Evolutionary conservation across 2,888 invertebrate genomes (phyloP), one percentile per base, ranked within the genome.

Genomic region (Clanis bilineata): DNA sequence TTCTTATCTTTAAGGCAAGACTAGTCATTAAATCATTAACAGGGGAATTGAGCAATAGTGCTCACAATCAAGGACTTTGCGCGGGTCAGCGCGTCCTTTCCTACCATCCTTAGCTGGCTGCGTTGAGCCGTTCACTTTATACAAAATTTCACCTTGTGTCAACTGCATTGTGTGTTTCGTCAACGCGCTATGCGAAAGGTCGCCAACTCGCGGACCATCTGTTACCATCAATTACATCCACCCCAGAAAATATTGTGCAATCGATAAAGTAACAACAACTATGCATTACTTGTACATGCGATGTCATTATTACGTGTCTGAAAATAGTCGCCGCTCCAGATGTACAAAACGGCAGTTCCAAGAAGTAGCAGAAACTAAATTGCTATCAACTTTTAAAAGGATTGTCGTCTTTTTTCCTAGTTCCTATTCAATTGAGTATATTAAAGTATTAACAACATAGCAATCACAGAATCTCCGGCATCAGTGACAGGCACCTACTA

Each of bases 141-240:
- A 74, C 79, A 73, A 80, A 85, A 87, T 85, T 86, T 88, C 83
- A 87, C 88, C 88, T 88, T 88, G 88, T 79, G 77, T 79, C 81
- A 80, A 80, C 79, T 76, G 76, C 76, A 78, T 76, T 80, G 80
- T 79, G 74, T 80, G 75, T 80, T 80, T 78, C 80, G 75, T 79
- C 80, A 78, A 75, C 76, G 76, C 74, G 74, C 66, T 70, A 74
- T 70, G 70, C 72, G 68, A 77, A 80, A 79, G 80, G 80, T 80
- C 78, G 76, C 74, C 76, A 72, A 66, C 64, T 71, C 66, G 62
- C 63, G 70, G 69, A 69, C 70, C 73, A 72, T 71, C 60, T 60
- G 60, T 56, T 56, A 12, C 12, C 32, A 28, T 58, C 58, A 51
- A 51, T 58, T 51, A 58, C 38, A 45, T 23, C 10, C 23, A 38